These are phyloP conservation scores for Chymomyza procnemis DNA, from an alignment of 2,888 invertebrate genomes.

Conservation along the genomic window DNA sequence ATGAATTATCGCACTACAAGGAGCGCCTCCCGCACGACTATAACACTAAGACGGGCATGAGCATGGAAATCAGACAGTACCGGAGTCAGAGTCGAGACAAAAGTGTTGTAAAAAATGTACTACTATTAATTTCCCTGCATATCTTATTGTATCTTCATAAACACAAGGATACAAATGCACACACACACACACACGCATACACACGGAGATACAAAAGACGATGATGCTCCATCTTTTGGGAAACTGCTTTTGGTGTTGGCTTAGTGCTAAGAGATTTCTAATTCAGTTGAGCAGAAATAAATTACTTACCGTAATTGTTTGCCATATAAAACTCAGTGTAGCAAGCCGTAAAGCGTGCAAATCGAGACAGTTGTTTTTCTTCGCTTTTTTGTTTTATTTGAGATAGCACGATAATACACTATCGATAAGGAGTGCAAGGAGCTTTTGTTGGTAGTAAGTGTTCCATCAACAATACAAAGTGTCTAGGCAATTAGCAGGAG, in stretches of 20 bases:
- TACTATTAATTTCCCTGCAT: slow-evolving; percentile 73
- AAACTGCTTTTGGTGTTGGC: slow-evolving; percentile 57
- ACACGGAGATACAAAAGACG: slow-evolving; percentile 14
- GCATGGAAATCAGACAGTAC: neutral
- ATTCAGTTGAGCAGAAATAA: slow-evolving; percentile 73
- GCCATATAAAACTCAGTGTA: slow-evolving; percentile 63
- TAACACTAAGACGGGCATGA: neutral
- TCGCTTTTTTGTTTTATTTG: neutral
- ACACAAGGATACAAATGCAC: slow-evolving; percentile 32
- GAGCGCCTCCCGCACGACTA: slow-evolving; percentile 44
- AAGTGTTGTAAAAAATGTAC: slow-evolving; percentile 71
- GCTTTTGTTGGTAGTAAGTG: too few relatives aligned
- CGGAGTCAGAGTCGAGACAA: slow-evolving; percentile 49
- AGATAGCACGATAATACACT: neutral
- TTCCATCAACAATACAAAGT: too few relatives aligned
- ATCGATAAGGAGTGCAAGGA: neutral
- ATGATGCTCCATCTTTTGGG: slow-evolving; percentile 1
- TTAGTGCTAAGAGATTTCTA: slow-evolving; percentile 71
- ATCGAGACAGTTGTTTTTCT: slow-evolving; percentile 52
- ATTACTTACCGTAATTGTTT: slow-evolving; percentile 72
- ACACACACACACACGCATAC: slow-evolving; percentile 26
- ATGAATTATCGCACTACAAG: slow-evolving; percentile 17
- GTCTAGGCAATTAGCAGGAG: too few relatives aligned
- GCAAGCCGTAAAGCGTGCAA: slow-evolving; percentile 51
- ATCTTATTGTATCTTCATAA: slow-evolving; percentile 71